Base-by-base conservation (phyloP, 2,888 invertebrate species). In the Sinodicranocentrus sp. region DNA sequence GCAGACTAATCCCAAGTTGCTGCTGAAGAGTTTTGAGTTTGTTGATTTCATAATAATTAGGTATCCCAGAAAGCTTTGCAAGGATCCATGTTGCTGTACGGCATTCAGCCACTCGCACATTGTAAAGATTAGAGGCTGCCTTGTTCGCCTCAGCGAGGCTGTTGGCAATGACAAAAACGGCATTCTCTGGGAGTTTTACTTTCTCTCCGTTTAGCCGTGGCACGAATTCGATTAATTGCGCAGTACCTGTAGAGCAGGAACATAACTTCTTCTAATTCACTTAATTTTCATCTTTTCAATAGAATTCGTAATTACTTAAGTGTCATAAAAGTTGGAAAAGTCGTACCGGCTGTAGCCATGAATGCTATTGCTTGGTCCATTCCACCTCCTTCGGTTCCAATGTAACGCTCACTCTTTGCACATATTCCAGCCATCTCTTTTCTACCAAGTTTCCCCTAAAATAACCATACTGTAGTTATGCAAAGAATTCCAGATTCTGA, bases 301-400 rank as follows among this genome's bases (percentile, higher is more conserved):
- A 5, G n/a, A 52, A 17, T n/a, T n/a, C n/a, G n/a, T 8, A 21
- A 59, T 6, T 52, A 52, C 17, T 5, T 17, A 52, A 52, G 52
- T 52, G 3, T 8, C 8, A 5, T 52, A 39, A 13, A 6, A 39
- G 8, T 8, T 39, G 6, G 39, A 17, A 33, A 19, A 39, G 48
- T 17, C 17, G 89, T 90, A 89, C 92, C 92, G 71, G 89, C 86
- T 71, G 92, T 94, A 1, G 96, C 99, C 54, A 98, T 93, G 91
- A 98, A 96, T 71, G 97, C 97, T 89, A 98, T 98, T 0, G 99
- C 98, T 91, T 99, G 99, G 91, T 99, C 99, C 99, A 99, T 99
- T 84, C 99, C 99, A 52, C 99, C 99, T 25, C 99, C 99, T 91
- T 97, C 95, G 0, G 99, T 98, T 23, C 99, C 99, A 88, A 99